phyloP scores from a whole-genome alignment of 2,113 vertebrate genomes.

The Neogale vison region DNA sequence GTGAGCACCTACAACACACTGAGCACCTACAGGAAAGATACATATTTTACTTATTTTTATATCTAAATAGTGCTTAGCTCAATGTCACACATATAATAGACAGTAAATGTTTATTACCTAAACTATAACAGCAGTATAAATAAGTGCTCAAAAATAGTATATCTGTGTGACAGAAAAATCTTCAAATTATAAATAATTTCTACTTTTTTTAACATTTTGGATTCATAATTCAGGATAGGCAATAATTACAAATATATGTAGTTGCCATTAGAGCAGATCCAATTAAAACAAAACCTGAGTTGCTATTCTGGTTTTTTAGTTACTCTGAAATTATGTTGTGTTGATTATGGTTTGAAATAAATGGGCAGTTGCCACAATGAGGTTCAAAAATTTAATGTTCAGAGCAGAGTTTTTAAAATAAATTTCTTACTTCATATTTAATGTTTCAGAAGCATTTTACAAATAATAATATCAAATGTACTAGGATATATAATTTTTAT shows the following conservation, averaged over 20 bases:
- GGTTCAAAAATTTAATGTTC: neutral
- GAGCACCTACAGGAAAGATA: neutral
- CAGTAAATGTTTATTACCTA: neutral
- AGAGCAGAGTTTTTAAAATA: neutral
- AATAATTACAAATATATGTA: neutral
- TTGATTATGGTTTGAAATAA: slow-evolving; percentile 40
- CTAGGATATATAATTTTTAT: neutral
- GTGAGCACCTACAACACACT: neutral
- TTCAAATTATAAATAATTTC: neutral
- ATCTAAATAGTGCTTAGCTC: neutral
- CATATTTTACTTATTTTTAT: neutral
- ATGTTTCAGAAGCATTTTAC: slow-evolving; percentile 20
- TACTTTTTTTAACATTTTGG: neutral
- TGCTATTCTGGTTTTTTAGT: neutral
- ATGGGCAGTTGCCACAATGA: neutral
- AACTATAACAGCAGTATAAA: neutral
- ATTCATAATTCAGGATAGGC: neutral
- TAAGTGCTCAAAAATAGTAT: neutral
- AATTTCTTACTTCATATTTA: slow-evolving; percentile 26
- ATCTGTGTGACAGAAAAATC: neutral
- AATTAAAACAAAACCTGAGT: slow-evolving; percentile 31
- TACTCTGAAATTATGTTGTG: slow-evolving; percentile 20
- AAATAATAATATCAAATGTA: neutral
- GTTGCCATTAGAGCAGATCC: neutral
- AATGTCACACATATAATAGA: neutral